phyloP scores from a whole-genome alignment of 1,140 invertebrate genomes.

The Drosophila kepulauana region DNA sequence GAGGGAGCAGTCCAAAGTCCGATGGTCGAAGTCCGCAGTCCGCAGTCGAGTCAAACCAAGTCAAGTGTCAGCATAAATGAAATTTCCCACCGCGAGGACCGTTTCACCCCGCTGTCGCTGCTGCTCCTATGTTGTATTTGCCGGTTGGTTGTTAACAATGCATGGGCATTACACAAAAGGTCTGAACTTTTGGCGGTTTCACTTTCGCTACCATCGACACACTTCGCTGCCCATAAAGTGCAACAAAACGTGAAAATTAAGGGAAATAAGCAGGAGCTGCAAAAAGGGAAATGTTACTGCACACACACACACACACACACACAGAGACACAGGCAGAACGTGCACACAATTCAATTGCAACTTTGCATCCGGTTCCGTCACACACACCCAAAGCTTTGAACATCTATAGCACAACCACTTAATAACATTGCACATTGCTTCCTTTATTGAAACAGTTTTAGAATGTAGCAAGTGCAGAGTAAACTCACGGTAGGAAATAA shows the following conservation, averaged over 20 bases:
- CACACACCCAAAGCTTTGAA: slow-evolving; percentile 26
- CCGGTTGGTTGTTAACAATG: slow-evolving; percentile 63
- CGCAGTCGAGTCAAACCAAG: slow-evolving; percentile 52
- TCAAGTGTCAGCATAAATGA: slow-evolving; percentile 84
- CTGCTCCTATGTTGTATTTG: slow-evolving; percentile 3
- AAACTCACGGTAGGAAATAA: too few species aligned
- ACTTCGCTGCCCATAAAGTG: slow-evolving; percentile 53
- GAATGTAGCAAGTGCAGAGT: too few species aligned
- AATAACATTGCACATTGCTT: neutral
- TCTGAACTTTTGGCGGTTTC: slow-evolving; percentile 68
- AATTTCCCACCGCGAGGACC: slow-evolving; percentile 69
- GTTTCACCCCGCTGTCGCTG: slow-evolving; percentile 1
- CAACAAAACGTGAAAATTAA: slow-evolving; percentile 48
- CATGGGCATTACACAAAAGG: slow-evolving; percentile 65
- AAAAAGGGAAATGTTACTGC: slow-evolving; percentile 41
- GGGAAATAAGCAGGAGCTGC: slow-evolving; percentile 2
- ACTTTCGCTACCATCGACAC: slow-evolving; percentile 59
- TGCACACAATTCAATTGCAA: slow-evolving; percentile 73
- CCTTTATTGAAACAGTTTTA: neutral
- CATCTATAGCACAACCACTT: neutral
- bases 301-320: slow-evolving; percentile 5
- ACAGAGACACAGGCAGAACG: neutral
- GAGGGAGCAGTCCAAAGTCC: neutral
- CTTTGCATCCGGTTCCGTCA: slow-evolving; percentile 65
- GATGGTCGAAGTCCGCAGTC: slow-evolving; percentile 1